phyloP scores from a whole-genome alignment of 2,797 vertebrate genomes.

The Cottoperca gobio region DNA sequence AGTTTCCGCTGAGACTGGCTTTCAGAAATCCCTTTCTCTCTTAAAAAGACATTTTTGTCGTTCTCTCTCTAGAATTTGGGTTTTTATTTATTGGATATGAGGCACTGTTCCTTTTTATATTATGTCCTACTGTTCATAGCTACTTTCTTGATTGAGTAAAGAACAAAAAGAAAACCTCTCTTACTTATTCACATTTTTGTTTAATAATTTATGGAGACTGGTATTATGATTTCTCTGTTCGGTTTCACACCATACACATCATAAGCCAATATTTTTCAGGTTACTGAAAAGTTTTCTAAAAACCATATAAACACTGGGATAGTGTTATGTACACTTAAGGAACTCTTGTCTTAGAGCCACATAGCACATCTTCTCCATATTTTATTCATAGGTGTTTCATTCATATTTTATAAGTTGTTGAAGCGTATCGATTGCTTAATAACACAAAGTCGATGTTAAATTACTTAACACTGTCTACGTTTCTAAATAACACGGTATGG shows the following conservation, averaged over 20 bases:
- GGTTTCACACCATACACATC: not conserved
- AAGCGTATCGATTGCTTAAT: conserved; percentile 4
- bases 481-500: conserved; percentile 12
- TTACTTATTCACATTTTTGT: not conserved
- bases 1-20: not conserved
- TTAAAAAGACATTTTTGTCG: not conserved
- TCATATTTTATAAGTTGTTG: conserved; percentile 4
- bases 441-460: conserved; percentile 14
- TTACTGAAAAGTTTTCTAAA: not conserved
- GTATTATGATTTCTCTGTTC: conserved; percentile 10
- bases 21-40: conserved; percentile 12
- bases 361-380: not conserved
- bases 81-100: conserved; percentile 27
- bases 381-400: not conserved
- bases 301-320: not conserved
- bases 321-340: not conserved
- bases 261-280: not conserved
- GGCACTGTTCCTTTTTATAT: not conserved
- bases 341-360: not conserved
- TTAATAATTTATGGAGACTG: conserved; percentile 8
- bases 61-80: not conserved
- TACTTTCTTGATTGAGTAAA: not conserved
- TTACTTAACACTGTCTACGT: not conserved
- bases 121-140: not conserved
- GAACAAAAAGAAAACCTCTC: conserved; percentile 7